Base-by-base conservation (phyloP, 2,888 invertebrate species). In the Pyrocoelia pectoralis region DNA sequence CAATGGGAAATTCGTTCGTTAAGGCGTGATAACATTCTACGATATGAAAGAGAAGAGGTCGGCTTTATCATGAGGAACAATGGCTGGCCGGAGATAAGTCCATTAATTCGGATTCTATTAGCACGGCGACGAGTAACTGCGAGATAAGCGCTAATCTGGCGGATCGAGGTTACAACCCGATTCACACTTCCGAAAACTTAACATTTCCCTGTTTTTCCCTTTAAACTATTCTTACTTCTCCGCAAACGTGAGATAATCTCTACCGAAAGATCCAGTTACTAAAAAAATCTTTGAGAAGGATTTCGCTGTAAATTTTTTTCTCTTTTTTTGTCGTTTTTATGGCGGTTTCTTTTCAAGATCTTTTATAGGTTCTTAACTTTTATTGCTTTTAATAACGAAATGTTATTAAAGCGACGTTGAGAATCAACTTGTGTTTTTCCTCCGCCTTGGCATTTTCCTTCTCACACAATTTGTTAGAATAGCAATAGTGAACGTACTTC, bases 51-150 rank as follows among this genome's bases (percentile, higher is more conserved):
- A 68, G 68, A 67, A 64, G 68, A 53, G 62, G 67, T 64, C 65
- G 65, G 71, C 67, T 73, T 73, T 72, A 72, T 72, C 71, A 72
- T 66, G 61, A 64, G 50, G 66, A 65, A 73, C 72, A 72, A 72
- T 72, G 69, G 68, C 66, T 68, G 68, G 66, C 66, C 63, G 64
- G 66, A 73, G 73, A 74, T 73, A 74, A 74, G 73, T 71, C 70
- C 72, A 72, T 73, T 73, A 72, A 74, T 73, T 73, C 72, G 72
- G 72, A 72, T 74, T 73, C 73, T 72, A 74, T 74, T 74, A 74
- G 71, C 70, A 65, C 67, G 62, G 66, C 71, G 71, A 72, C 71
- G 73, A 71, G 72, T 65, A 72, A 71, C 70, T 66, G 71, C 66
- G 66, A 70, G 73, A 73, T 73, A 74, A 74, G 72, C 69, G 62